These are phyloP conservation scores for Heterocephalus glaber DNA, from an alignment of 2,113 vertebrate species.

Conservation along the genomic window DNA sequence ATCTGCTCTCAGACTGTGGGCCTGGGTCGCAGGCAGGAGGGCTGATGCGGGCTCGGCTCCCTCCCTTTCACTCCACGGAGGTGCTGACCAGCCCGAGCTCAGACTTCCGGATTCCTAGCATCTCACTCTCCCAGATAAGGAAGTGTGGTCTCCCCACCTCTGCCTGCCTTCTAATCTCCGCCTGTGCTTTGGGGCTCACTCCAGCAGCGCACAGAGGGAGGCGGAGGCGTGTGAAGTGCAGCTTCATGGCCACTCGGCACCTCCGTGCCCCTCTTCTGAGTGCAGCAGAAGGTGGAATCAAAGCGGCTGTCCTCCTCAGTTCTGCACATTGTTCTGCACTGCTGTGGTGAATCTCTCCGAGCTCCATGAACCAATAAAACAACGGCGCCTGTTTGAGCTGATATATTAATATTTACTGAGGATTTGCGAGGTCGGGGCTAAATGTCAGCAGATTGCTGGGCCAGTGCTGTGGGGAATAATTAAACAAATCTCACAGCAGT, in stretches of 20 bases:
- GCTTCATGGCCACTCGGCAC: constrained; percentile 90
- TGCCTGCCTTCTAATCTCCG: constrained; percentile 91
- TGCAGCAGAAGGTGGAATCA: constrained; percentile 93
- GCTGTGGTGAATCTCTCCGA: constrained; percentile 88
- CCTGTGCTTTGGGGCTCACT: constrained; percentile 94
- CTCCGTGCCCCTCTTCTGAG: constrained; percentile 91
- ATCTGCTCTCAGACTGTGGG: not conserved
- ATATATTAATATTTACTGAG: constrained; percentile 93
- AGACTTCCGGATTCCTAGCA: constrained; percentile 84
- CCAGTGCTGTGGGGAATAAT: constrained; percentile 91
- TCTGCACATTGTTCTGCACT: constrained; percentile 86
- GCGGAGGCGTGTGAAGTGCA: constrained; percentile 93
- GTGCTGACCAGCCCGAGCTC: constrained; percentile 80
- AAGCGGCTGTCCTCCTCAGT: constrained; percentile 87
- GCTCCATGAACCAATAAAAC: constrained; percentile 89
- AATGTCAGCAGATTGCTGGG: constrained; percentile 93
- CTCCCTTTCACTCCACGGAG: constrained; percentile 70
- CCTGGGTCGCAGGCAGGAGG: not conserved
- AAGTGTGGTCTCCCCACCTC: constrained; percentile 82
- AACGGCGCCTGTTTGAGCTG: constrained; percentile 89
- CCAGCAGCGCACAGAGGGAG: constrained; percentile 93
- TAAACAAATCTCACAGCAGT: constrained; percentile 92
- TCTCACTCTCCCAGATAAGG: constrained; percentile 89
- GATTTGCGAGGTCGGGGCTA: constrained; percentile 93
- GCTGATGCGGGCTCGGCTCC: not conserved